Conservation (phyloP, 1,140 invertebrate genomes). For the Drosophila miranda region DNA sequence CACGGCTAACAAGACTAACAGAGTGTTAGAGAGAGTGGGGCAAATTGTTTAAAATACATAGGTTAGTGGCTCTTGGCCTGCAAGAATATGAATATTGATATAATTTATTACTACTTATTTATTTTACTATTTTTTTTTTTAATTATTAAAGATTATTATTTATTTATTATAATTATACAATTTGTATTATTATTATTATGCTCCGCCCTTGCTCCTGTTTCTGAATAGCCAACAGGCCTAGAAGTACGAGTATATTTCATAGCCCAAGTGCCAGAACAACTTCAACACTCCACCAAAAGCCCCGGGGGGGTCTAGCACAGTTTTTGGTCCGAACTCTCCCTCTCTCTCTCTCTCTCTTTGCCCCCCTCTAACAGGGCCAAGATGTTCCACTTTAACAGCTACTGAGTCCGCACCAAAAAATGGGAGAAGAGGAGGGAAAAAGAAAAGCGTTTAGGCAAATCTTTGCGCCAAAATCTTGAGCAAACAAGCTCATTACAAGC, state of each 20-base stretch:
- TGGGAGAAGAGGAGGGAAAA: background rate
- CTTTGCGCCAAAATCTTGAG: conserved; percentile 61
- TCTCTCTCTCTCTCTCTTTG: too few relatives aligned
- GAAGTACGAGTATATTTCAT: conserved; percentile 13
- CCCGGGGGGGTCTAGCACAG: conserved; percentile 22
- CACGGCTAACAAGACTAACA: too few relatives aligned
- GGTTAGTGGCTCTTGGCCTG: too few relatives aligned
- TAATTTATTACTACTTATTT: too few relatives aligned
- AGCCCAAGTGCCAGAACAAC: conserved; percentile 14
- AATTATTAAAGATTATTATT: too few relatives aligned
- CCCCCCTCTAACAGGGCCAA: conserved; percentile 23
- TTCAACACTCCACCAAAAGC: conserved; percentile 19
- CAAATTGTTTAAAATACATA: too few relatives aligned
- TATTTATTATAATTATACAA: too few relatives aligned
- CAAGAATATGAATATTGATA: too few relatives aligned
- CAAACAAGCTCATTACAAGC: conserved; percentile 69
- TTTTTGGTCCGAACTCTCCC: background rate
- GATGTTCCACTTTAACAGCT: conserved; percentile 52
- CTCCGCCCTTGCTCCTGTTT: too few relatives aligned
- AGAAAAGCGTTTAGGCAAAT: conserved; percentile 65
- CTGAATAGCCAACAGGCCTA: conserved; percentile 3
- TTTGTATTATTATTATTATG: too few relatives aligned
- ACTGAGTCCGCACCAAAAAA: background rate
- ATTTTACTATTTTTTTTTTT: too few relatives aligned
- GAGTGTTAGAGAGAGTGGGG: too few relatives aligned